These are phyloP conservation scores for Eudemis profundana DNA, from an alignment of 2,888 invertebrate species.

Conservation along the genomic window DNA sequence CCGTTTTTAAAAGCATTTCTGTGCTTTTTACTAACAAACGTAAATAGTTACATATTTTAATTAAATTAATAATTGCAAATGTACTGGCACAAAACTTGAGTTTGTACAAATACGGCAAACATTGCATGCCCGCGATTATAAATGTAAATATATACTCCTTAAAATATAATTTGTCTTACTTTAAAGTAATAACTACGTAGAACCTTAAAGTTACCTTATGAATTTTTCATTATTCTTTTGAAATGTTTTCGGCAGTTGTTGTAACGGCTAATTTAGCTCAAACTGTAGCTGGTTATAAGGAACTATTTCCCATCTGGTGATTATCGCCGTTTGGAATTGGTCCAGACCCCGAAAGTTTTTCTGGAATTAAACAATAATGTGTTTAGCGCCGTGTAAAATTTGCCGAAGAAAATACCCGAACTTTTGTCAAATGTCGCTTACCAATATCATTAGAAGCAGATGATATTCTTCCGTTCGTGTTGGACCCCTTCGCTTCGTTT, in stretches of 20 bases:
- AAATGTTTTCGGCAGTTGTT: conserved; percentile 26
- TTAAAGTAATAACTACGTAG: neutral
- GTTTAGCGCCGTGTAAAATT: neutral
- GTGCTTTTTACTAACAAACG: neutral
- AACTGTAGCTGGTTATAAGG: conserved; percentile 39
- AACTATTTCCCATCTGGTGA: conserved; percentile 42
- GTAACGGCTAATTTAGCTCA: conserved; percentile 12
- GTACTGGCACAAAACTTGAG: conserved; percentile 13
- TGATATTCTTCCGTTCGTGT: conserved; percentile 32
- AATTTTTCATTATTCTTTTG: conserved; percentile 1
- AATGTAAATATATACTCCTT: conserved; percentile 10
- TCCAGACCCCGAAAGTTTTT: conserved; percentile 56
- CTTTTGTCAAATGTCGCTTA: conserved; percentile 2
- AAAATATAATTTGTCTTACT: neutral
- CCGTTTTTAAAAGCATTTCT: conserved; percentile 9
- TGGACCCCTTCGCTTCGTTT: conserved; percentile 14
- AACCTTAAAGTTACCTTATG: too few relatives aligned
- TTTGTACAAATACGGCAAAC: conserved; percentile 16
- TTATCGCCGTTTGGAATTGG: conserved; percentile 54
- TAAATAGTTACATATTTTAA: neutral
- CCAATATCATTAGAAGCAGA: conserved; percentile 29
- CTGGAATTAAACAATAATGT: conserved; percentile 56
- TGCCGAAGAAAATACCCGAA: neutral
- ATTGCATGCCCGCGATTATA: conserved; percentile 21
- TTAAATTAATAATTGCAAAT: conserved; percentile 8